Conservation (phyloP, 2,888 invertebrate genomes). For the Hemithea aestivaria region DNA sequence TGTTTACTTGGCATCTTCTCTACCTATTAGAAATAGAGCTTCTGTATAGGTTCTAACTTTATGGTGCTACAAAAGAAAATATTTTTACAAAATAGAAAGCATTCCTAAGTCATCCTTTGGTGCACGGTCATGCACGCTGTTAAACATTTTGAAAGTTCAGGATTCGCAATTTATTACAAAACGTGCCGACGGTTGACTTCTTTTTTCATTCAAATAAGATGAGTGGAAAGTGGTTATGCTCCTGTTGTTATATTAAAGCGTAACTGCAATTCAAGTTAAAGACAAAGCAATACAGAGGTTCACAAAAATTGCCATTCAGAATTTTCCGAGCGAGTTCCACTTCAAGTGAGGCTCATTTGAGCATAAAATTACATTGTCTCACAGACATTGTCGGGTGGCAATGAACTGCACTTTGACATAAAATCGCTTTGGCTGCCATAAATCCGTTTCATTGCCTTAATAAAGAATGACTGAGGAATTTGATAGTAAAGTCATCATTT, state of each 20-base stretch:
- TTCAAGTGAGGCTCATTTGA: constrained; percentile 71
- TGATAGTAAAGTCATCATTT: constrained; percentile 65
- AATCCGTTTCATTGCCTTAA: constrained; percentile 76
- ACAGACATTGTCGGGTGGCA: constrained; percentile 72
- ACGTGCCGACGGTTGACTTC: constrained; percentile 32
- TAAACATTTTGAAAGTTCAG: constrained; percentile 38
- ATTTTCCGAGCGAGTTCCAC: constrained; percentile 73
- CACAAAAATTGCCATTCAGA: constrained; percentile 71
- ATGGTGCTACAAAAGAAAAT: background rate
- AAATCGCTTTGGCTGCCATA: constrained; percentile 72
- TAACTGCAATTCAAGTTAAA: constrained; percentile 66
- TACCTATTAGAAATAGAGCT: constrained; percentile 4
- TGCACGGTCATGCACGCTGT: background rate
- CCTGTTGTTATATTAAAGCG: constrained; percentile 70
- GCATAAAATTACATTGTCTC: constrained; percentile 79
- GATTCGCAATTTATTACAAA: constrained; percentile 44
- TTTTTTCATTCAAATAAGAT: constrained; percentile 47
- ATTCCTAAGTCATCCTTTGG: no score
- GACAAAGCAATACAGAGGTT: constrained; percentile 64
- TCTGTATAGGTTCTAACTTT: background rate
- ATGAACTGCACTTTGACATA: constrained; percentile 79
- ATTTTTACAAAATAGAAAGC: no score
- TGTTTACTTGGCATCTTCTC: constrained; percentile 30
- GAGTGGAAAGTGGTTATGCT: constrained; percentile 67
- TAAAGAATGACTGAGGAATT: constrained; percentile 71